These are phyloP conservation scores for Laticauda laticaudata DNA, from an alignment of 2,113 vertebrate species.

Conservation along the genomic window DNA sequence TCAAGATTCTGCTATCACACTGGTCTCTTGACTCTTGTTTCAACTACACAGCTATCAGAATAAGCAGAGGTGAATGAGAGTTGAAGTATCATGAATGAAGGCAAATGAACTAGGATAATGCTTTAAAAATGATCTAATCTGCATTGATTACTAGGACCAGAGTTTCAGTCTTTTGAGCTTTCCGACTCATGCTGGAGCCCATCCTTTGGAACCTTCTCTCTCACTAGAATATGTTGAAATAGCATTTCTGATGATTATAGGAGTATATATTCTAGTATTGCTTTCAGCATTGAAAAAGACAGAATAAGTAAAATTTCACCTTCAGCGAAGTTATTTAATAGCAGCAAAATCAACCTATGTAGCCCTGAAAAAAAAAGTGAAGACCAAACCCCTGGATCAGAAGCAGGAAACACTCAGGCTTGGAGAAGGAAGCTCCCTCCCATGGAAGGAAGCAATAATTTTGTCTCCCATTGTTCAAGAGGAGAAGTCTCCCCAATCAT, in stretches of 20 bases:
- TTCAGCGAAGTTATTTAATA: not conserved
- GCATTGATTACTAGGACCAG: not conserved
- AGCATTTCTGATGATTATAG: not conserved
- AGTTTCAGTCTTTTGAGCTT: not conserved
- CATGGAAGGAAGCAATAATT: constrained; percentile 5
- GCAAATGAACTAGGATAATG: not conserved
- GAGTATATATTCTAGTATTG: not conserved
- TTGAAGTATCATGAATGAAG: not conserved
- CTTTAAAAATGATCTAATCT: not conserved
- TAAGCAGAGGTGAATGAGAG: no score
- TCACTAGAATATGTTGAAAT: not conserved
- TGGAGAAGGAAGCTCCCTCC: not conserved
- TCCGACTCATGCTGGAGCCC: not conserved
- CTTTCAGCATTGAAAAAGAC: not conserved
- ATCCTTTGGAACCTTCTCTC: not conserved
- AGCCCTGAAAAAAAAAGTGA: no score
- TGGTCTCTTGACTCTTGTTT: not conserved
- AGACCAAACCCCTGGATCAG: not conserved
- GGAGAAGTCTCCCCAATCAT: not conserved
- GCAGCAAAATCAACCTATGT: not conserved
- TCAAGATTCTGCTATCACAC: not conserved
- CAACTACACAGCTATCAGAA: no score
- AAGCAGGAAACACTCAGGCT: not conserved
- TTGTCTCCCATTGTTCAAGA: not conserved
- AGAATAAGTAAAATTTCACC: not conserved